Percentiles rank a stretch among this genome's conserved stretches.
These are phyloP conservation scores for Sinonovacula constricta DNA, from an alignment of 1,140 invertebrate genomes.

Conservation along the genomic window DNA sequence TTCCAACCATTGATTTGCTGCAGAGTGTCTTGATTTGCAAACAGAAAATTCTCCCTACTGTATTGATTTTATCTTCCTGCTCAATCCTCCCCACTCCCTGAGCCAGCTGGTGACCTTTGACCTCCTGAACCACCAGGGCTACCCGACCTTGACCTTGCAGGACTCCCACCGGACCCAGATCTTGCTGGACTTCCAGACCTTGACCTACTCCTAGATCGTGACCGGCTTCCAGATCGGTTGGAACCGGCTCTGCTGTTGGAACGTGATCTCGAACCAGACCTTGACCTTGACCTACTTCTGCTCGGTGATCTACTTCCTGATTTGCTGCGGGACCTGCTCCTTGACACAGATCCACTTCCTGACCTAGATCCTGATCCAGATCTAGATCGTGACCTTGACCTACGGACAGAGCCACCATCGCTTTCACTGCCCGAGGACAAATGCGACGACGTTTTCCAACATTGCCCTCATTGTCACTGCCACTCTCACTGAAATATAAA, in stretches of 20 bases:
- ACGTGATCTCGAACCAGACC: slow-evolving; percentile 53
- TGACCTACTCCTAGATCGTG: slow-evolving; percentile 72
- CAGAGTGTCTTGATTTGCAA: too few species aligned
- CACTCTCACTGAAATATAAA: slow-evolving; percentile 75
- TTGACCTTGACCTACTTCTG: slow-evolving; percentile 57
- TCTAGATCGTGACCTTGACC: slow-evolving; percentile 72
- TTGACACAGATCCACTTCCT: slow-evolving; percentile 51
- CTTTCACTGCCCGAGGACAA: slow-evolving; percentile 76
- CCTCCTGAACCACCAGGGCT: slow-evolving; percentile 25
- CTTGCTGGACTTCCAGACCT: slow-evolving; percentile 41
- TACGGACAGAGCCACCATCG: slow-evolving; percentile 61
- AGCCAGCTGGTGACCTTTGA: not conserved
- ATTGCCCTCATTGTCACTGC: slow-evolving; percentile 80
- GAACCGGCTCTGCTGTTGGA: slow-evolving; percentile 73
- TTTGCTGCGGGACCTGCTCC: slow-evolving; percentile 56
- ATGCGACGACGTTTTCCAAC: slow-evolving; percentile 78
- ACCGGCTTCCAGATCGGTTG: slow-evolving; percentile 72
- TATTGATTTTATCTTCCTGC: too few species aligned
- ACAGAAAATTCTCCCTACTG: too few species aligned
- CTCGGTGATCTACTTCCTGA: slow-evolving; percentile 58
- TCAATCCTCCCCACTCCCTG: too few species aligned
- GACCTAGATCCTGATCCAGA: slow-evolving; percentile 70
- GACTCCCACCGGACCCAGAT: slow-evolving; percentile 52
- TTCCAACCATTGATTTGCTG: too few species aligned
- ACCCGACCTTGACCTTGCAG: slow-evolving; percentile 40